These are phyloP conservation scores for Molorchus minor DNA, from an alignment of 2,888 invertebrate genomes.

Conservation along the genomic window DNA sequence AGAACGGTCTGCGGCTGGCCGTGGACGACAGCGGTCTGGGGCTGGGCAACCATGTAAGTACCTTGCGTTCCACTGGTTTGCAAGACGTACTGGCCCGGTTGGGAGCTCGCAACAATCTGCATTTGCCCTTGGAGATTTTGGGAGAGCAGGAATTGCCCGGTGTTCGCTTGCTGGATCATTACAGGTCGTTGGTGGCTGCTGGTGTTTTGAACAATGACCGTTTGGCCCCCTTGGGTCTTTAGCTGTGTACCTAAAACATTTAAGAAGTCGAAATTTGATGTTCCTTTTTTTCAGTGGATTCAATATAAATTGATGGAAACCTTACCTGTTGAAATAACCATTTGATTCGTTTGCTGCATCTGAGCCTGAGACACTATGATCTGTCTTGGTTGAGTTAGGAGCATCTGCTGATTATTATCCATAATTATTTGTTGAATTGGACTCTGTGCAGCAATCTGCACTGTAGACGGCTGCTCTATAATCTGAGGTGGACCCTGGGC, in stretches of 20 bases:
- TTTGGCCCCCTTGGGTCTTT: slow-evolving; percentile 57
- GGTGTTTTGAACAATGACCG: slow-evolving; percentile 60
- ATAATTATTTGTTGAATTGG: slow-evolving; percentile 55
- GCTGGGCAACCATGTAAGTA: slow-evolving; percentile 73
- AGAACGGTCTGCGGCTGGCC: slow-evolving; percentile 72
- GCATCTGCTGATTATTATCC: slow-evolving; percentile 58
- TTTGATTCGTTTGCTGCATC: slow-evolving; percentile 48
- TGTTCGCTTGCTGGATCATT: slow-evolving; percentile 55
- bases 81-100: slow-evolving; percentile 65
- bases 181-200: slow-evolving; percentile 56
- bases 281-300: background rate
- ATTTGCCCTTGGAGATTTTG: slow-evolving; percentile 60
- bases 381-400: slow-evolving; percentile 63
- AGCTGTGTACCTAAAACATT: slow-evolving; percentile 52
- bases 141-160: slow-evolving; percentile 58
- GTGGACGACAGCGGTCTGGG: slow-evolving; percentile 69
- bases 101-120: slow-evolving; percentile 62
- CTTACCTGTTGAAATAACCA: slow-evolving; percentile 49
- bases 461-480: slow-evolving; percentile 23
- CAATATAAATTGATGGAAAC: background rate
- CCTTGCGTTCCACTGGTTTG: slow-evolving; percentile 67
- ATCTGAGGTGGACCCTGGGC: slow-evolving; percentile 41
- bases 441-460: slow-evolving; percentile 35
- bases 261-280: background rate
- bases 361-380: slow-evolving; percentile 64